Evolutionary conservation across 2,888 invertebrate species (phyloP), one percentile per base, ranked within the genome.

Genomic region (Catocala sponsa): DNA sequence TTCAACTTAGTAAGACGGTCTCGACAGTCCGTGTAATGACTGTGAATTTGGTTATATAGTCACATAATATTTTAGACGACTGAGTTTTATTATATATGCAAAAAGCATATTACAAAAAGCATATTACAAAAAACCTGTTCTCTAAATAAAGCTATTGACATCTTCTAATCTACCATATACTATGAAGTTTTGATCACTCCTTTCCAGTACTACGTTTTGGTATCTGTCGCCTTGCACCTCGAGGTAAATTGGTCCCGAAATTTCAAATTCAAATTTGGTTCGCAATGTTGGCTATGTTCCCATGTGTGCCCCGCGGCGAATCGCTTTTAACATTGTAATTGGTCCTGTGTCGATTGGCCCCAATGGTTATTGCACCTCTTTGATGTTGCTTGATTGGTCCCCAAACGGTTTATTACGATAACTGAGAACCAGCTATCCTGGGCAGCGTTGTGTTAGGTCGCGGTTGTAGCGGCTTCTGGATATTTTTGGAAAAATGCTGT

Each of bases 191-290:
- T 76, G 87, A 88, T 91, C 84, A 89, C 84, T 90, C 88, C 85
- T 87, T 88, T 85, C 86, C 81, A 81, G 75, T 78, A 77, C 79
- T 74, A 79, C 81, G 82, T 84, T 88, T 86, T 69, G 86, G 87
- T 85, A 82, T 89, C 91, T 92, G 94, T 94, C 94, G 91, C 91
- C 83, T 86, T 81, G 88, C 91, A 91, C 91, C 91, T 90, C 88
- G 68, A 91, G 89, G 88, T 90, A 93, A 92, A 94, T 94, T 93
- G 93, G 89, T 90, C 86, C 91, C 91, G 78, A 91, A 91, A 92
- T 92, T 93, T 87, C 90, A 90, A 93, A 94, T 94, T 93, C 92
- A 92, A 94, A 94, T 91, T 82, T 65, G 59, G 87, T 88, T 88
- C 91, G 91, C 90, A 85, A 63, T 64, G 86, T 88, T 52, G 35